Evolutionary conservation across 64 coral and sea anemone genomes (phyloP).

Genomic region (Exaiptasia diaphana): DNA sequence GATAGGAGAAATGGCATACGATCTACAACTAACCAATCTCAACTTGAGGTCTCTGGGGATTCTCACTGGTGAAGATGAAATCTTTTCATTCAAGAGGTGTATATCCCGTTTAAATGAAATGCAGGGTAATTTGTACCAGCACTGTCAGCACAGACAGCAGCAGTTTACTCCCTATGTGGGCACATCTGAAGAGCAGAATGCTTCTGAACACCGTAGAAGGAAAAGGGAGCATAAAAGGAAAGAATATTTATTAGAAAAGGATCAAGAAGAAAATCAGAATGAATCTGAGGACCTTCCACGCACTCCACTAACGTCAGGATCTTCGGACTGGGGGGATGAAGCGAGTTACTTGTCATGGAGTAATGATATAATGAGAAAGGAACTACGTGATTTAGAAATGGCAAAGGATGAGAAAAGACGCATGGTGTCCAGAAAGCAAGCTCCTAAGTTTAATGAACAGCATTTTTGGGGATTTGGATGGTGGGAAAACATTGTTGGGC

Average conservation of each 20-base stretch:
- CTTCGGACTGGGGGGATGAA: conserved; percentile 78
- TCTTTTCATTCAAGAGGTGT: conserved; percentile 87
- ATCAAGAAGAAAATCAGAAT: conserved; percentile 4
- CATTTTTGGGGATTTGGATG: conserved; percentile 89
- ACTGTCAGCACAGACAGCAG: conserved; percentile 50
- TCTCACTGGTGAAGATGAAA: conserved; percentile 85
- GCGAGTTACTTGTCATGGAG: conserved; percentile 69
- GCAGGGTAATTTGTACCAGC: conserved; percentile 70
- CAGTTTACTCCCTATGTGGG: conserved; percentile 65
- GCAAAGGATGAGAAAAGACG: conserved; percentile 22
- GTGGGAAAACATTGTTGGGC: conserved; percentile 75
- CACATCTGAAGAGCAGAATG: conserved; percentile 52
- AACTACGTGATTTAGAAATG: conserved; percentile 56
- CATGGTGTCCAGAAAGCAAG: background rate
- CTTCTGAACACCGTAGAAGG: conserved; percentile 53
- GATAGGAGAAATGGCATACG: conserved; percentile 85
- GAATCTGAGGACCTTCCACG: conserved; percentile 17
- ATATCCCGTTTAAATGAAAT: conserved; percentile 83
- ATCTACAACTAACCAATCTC: conserved; percentile 62
- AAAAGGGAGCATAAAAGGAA: conserved; percentile 60
- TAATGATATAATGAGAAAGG: conserved; percentile 84
- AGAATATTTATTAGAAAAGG: conserved; percentile 24
- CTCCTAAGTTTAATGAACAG: conserved; percentile 66
- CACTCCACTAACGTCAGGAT: conserved; percentile 39
- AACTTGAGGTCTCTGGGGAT: conserved; percentile 68